Base-by-base conservation (phyloP, 2,888 invertebrate species). In the Drosophila neoperkinsi region DNA sequence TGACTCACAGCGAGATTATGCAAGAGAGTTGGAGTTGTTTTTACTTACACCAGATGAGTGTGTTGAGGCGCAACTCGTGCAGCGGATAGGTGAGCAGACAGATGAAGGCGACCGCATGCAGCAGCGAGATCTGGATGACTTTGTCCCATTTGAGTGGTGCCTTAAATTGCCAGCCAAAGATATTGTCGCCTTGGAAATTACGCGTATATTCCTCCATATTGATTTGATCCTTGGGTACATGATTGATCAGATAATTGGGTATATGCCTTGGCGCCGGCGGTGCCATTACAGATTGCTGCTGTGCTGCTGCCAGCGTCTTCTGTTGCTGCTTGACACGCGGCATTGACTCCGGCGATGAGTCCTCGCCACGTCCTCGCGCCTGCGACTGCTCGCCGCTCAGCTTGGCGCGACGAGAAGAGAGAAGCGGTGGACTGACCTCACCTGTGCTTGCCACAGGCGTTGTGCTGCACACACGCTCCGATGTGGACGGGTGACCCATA, bases 71-170 rank as follows among this genome's bases (percentile, higher is more conserved):
- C 74, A 94, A 83, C 50, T 91, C 69, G 7, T 79, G 66, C 70
- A 92, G 21, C 7, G 92, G 82, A 86, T 82, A 93, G n/a, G 90
- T 85, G 7, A 92, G 0, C 7, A 94, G 85, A 66, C 93, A 92
- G 67, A 94, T 81, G 0, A 94, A 0, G 3, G 94, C 93, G 0
- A 94, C 68, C 0, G 95, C 18, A 79, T 96, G 95, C 38, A 95
- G 92, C 13, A 94, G 11, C 3, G 92, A 91, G 51, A 96, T 95
- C 33, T 93, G 92, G 70, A 95, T 93, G 21, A 95, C 93, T 84
- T 95, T 96, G 53, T 92, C 92, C 96, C 96, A 96, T 81, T 95
- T 95, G n/a, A 96, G 93, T 0, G 95, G 95, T 3, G 95, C 95
- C 50, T 94, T 86, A 69, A 95, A 95, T 5, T 94, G 94, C 69